Percentiles rank a stretch among this genome's conserved stretches.
These are phyloP conservation scores for Petromus typicus DNA, from an alignment of 2,113 vertebrate genomes.

Conservation along the genomic window DNA sequence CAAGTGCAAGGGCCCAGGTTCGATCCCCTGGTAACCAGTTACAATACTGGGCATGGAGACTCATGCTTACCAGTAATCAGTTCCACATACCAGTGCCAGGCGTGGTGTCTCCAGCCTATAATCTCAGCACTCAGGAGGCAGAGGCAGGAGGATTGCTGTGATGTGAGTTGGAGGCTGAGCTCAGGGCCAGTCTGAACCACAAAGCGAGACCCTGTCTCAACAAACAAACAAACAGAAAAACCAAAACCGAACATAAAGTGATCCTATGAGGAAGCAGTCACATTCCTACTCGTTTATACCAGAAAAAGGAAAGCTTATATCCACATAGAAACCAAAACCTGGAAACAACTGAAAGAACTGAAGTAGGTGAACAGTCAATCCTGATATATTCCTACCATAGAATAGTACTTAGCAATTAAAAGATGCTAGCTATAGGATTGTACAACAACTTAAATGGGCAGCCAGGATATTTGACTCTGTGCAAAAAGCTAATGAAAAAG, in stretches of 20 bases:
- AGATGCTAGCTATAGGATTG: neutral
- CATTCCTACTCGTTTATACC: neutral
- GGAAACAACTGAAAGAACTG: constrained; percentile 21
- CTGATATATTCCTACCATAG: neutral
- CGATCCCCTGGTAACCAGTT: too few relatives aligned
- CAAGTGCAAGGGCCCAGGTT: too few relatives aligned
- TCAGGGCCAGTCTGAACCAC: too few relatives aligned
- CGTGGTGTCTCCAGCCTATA: too few relatives aligned
- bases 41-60: too few relatives aligned
- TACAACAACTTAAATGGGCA: neutral
- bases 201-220: too few relatives aligned
- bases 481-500: neutral
- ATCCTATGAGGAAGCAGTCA: neutral
- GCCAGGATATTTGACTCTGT: neutral
- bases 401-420: neutral
- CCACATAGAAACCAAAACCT: neutral
- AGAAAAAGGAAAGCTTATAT: neutral
- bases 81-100: too few relatives aligned
- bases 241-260: neutral
- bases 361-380: neutral
- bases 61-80: too few relatives aligned
- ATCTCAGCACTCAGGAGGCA: too few relatives aligned
- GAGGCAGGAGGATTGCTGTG: too few relatives aligned
- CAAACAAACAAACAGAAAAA: too few relatives aligned
- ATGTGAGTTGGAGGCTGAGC: too few relatives aligned